Percentiles rank a stretch among this genome's conserved stretches.
Evolutionary conservation across 1,140 invertebrate genomes (phyloP).

Genomic region (Drosophila suzukii): DNA sequence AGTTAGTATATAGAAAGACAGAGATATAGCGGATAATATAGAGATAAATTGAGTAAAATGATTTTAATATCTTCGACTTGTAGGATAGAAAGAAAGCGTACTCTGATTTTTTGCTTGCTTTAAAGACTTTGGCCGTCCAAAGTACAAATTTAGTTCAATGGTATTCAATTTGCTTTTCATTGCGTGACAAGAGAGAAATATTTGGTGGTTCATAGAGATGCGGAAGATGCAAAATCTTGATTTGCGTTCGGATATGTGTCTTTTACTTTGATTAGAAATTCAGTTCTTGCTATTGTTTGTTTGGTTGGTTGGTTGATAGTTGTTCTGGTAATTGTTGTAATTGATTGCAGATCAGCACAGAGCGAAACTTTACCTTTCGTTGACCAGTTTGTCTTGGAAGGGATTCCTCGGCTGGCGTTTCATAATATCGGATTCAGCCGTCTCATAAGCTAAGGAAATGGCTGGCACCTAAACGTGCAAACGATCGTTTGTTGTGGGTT

Average conservation of each 20-base stretch:
- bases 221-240: constrained; percentile 38
- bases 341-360: constrained; percentile 58
- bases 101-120: constrained; percentile 54
- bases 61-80: constrained; percentile 49
- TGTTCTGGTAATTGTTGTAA: constrained; percentile 35
- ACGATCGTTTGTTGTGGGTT: constrained; percentile 32
- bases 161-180: constrained; percentile 55
- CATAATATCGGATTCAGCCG: constrained; percentile 99
- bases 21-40: constrained; percentile 55
- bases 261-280: constrained; percentile 29
- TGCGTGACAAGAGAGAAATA: constrained; percentile 47
- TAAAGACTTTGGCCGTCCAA: constrained; percentile 48
- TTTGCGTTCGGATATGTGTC: constrained; percentile 61
- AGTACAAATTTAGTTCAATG: constrained; percentile 27
- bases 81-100: constrained; percentile 55
- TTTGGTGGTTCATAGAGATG: constrained; percentile 39
- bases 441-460: constrained; percentile 99
- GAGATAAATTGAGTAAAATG: constrained; percentile 57
- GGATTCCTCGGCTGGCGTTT: constrained; percentile 99
- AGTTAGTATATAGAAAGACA: constrained; percentile 70
- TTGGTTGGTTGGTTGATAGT: constrained; percentile 34
- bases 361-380: constrained; percentile 94
- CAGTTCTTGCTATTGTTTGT: constrained; percentile 44
- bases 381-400: constrained; percentile 97
- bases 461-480: constrained; percentile 93